Base-by-base conservation (phyloP, 2,113 vertebrate species). In the Toxotes jaculatrix region DNA sequence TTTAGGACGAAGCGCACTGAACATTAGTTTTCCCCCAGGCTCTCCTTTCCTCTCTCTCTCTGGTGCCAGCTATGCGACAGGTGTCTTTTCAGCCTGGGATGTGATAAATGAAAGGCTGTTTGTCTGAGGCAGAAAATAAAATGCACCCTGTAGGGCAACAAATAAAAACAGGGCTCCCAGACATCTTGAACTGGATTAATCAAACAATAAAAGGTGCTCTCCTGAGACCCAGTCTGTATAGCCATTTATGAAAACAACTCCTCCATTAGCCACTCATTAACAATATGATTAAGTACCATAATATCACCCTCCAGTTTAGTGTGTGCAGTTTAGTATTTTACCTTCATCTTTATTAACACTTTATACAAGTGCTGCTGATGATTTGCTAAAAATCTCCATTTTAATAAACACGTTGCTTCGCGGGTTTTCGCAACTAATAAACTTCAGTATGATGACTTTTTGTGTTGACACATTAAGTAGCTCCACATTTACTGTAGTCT, bases 91-190 rank as follows among this genome's bases (percentile, higher is more conserved):
- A 85, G 80, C 68, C 61, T 11, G 5, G 73, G 51, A 80, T 73
- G 88, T 92, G 92, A 94, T 93, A 81, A 92, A 94, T 92, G 89
- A 91, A 91, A 88, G 72, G 74, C 80, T 77, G 89, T 88, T 88
- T 90, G 82, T 92, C 77, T 87, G 82, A 75, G 86, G 82, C 79
- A 67, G 69, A 74, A 91, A 91, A 84, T 79, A 88, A 91, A 90
- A 92, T 79, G 49, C 81, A 79, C 75, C 74, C 85, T 77, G 75
- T 27, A 83, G 85, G 80, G 56, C 60, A 82, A 86, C 83, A 80
- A 90, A 91, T 79, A 89, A 77, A 90, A 88, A 77, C 84, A 77
- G 72, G 36, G 59, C 74, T 87, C 73, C 51, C 23, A 63, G 82
- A 85, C 74, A 43, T 84, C 80, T 80, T 64, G 79, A 87, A 71